phyloP scores from a whole-genome alignment of 2,888 invertebrate genomes.

The Selenia dentaria region DNA sequence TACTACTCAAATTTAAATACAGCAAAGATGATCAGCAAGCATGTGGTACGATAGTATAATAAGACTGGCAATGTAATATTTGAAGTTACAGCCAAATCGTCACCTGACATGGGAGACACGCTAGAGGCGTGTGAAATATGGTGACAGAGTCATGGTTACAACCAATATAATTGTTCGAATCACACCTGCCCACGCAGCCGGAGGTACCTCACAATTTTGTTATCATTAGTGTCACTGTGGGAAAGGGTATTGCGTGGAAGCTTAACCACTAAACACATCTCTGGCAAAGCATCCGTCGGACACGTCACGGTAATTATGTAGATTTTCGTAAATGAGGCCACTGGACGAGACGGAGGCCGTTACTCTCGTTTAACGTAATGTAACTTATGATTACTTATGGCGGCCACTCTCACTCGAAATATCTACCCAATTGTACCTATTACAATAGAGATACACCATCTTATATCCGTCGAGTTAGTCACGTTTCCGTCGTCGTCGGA shows the following conservation, averaged over 20 bases:
- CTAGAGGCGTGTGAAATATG: constrained; percentile 44
- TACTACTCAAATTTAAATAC: constrained; percentile 25
- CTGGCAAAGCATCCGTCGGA: constrained; percentile 28
- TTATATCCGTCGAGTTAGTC: constrained; percentile 54
- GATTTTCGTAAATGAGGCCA: constrained; percentile 36
- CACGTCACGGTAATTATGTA: constrained; percentile 35
- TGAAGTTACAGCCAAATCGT: not conserved
- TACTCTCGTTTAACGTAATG: constrained; percentile 38
- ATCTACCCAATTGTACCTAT: constrained; percentile 46
- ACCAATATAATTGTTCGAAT: constrained; percentile 60
- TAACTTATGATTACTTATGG: constrained; percentile 29
- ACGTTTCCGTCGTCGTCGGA: constrained; percentile 66
- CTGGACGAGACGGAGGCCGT: constrained; percentile 29
- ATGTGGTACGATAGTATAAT: not conserved
- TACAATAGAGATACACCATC: constrained; percentile 44
- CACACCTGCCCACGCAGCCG: constrained; percentile 70
- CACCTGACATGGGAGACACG: constrained; percentile 25
- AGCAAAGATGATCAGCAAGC: constrained; percentile 20
- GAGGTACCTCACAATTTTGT: constrained; percentile 47
- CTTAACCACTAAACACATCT: constrained; percentile 26
- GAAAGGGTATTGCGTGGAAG: constrained; percentile 44
- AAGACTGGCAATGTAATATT: no score
- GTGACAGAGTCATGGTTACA: constrained; percentile 63
- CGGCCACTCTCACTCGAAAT: constrained; percentile 36
- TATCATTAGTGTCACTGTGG: constrained; percentile 59